Percentiles rank a stretch among this genome's conserved stretches.
These are phyloP conservation scores for Pungitius pungitius DNA, from an alignment of 2,113 vertebrate genomes.

Conservation along the genomic window DNA sequence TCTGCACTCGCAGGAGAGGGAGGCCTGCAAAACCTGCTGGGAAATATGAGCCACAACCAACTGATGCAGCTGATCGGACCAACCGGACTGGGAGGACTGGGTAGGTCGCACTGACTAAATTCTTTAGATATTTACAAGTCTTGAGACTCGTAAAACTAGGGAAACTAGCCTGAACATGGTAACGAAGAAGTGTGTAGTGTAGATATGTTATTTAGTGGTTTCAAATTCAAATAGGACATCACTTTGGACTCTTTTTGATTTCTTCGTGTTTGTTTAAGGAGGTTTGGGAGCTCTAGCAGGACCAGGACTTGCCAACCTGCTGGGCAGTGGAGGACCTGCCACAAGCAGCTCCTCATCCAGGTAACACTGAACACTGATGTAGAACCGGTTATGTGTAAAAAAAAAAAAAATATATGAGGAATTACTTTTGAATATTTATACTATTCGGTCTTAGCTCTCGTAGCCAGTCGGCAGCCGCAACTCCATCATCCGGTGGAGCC, in stretches of 20 bases:
- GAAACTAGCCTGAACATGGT: not conserved
- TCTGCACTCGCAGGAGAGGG: constrained; percentile 94
- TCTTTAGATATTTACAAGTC: not conserved
- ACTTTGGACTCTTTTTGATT: constrained; percentile 5
- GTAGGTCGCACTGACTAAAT: constrained; percentile 72
- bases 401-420: not conserved
- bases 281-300: constrained; percentile 93
- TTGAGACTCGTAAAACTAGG: not conserved
- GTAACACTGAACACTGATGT: constrained; percentile 63
- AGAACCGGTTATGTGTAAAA: not conserved
- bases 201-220: not conserved
- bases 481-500: constrained; percentile 68
- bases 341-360: constrained; percentile 94
- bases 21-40: constrained; percentile 96
- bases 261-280: constrained; percentile 69
- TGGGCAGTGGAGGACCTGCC: constrained; percentile 91
- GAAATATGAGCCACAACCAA: constrained; percentile 99
- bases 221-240: not conserved
- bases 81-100: constrained; percentile 93
- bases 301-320: constrained; percentile 91
- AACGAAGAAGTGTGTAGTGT: not conserved
- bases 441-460: constrained; percentile 57
- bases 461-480: constrained; percentile 77
- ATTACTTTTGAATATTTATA: not conserved
- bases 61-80: constrained; percentile 99